phyloP scores from a whole-genome alignment of 2,113 vertebrate genomes.

The Psophia crepitans region DNA sequence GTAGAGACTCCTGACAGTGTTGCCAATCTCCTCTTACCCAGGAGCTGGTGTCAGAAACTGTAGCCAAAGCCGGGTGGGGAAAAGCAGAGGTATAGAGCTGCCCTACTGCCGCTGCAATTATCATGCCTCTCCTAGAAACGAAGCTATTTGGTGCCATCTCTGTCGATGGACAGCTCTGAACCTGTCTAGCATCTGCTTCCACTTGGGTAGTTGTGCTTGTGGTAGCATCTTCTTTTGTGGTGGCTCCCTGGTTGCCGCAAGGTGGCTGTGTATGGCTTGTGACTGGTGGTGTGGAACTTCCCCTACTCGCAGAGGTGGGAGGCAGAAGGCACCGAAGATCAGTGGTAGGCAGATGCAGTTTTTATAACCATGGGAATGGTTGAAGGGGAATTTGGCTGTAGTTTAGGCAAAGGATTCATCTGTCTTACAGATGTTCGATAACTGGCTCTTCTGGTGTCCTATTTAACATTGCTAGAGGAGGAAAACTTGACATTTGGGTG shows the following conservation, averaged over 20 bases:
- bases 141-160: background rate
- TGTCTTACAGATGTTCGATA: background rate
- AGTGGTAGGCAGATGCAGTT: background rate
- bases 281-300: background rate
- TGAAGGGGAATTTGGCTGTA: constrained; percentile 40
- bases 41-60: background rate
- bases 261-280: constrained; percentile 37
- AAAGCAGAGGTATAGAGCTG: background rate
- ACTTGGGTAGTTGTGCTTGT: constrained; percentile 35
- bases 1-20: background rate
- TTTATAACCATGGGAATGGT: background rate
- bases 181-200: constrained; percentile 28
- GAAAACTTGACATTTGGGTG: background rate
- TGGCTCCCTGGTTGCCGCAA: background rate
- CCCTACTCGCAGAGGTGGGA: background rate
- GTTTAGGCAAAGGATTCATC: constrained; percentile 28
- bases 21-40: background rate
- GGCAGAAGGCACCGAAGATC: background rate
- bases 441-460: background rate
- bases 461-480: background rate
- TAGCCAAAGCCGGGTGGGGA: background rate
- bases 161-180: background rate
- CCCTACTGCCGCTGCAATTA: constrained; percentile 17
- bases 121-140: constrained; percentile 27
- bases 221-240: background rate